Base-by-base conservation (phyloP, 2,888 invertebrate genomes). In the Ephialtes manifestator region DNA sequence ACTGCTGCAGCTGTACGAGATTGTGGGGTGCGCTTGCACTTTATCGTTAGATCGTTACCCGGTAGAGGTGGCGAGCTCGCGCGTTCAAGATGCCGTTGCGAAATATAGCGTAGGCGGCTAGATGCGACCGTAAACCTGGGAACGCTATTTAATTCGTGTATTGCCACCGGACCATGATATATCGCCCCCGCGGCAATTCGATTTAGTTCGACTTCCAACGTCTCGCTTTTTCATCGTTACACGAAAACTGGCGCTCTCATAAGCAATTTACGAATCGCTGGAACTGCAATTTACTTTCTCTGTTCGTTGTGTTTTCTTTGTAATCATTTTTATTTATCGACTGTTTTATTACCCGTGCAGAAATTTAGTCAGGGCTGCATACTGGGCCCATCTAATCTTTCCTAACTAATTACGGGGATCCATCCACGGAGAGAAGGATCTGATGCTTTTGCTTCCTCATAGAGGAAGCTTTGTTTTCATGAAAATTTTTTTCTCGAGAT, bases 51-150 rank as follows among this genome's bases (percentile, higher is more conserved):
- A 75, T 63, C 75, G 75, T 75, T 75, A 75, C 75, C 63, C 75
- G 75, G 75, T 63, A 24, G 51, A 76, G 76, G 48, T 65, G 31
- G 28, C 51, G 63, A 63, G 75, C 65, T 65, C 63, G 15, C 18
- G 63, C 48, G 46, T 5, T 75, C 31, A 48, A 60, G 74, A 53
- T 72, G 48, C 31, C 48, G 35, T 75, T 75, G 74, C 48, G 74
- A 75, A 75, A 78, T 46, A 35, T 35, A 51, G 39, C 43, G 67
- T 81, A 46, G 67, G 67, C 48, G 58, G 39, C 51, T 74, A 53
- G 55, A 74, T 81, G 67, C 81, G 74, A 81, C 74, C 46, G 67
- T 81, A 81, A 81, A 81, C 55, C 81, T 74, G 46, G 65, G 67
- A 81, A 74, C 35, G 67, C 53, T 68, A 67, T 74, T 81, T 67